phyloP scores from a whole-genome alignment of 1,140 invertebrate species.

The Helicorthomorpha holstii region DNA sequence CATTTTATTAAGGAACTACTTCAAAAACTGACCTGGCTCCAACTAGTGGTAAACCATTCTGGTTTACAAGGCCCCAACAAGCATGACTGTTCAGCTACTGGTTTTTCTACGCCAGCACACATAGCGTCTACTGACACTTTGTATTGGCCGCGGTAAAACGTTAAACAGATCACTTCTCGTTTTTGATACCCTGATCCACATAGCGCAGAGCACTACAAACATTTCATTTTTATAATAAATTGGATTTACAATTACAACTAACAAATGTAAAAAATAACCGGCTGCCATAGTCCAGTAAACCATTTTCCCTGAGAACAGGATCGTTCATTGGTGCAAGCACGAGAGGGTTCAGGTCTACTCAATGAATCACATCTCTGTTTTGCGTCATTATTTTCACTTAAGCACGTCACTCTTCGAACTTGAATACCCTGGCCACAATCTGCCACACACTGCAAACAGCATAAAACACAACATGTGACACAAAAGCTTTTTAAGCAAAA shows the following conservation, averaged over 20 bases:
- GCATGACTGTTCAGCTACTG: conserved; percentile 27
- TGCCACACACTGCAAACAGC: background rate
- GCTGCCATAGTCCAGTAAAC: conserved; percentile 46
- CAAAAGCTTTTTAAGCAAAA: background rate
- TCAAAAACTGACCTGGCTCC: conserved; percentile 27
- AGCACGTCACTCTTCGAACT: background rate
- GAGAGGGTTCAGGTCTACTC: conserved; percentile 35
- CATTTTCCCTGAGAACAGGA: conserved; percentile 42
- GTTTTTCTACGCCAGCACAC: conserved; percentile 25
- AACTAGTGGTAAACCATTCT: conserved; percentile 42
- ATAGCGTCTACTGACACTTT: conserved; percentile 23
- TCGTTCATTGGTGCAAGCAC: conserved; percentile 38
- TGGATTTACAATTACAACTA: background rate
- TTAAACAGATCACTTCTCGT: conserved; percentile 38
- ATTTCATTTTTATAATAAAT: conserved; percentile 1
- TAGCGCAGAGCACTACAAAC: conserved; percentile 37
- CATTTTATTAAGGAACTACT: background rate
- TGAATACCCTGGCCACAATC: background rate
- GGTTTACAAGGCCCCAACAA: conserved; percentile 33
- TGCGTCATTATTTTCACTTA: conserved; percentile 13
- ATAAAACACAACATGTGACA: background rate
- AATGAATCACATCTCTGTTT: conserved; percentile 28
- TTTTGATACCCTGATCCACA: conserved; percentile 41
- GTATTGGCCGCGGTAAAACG: conserved; percentile 25
- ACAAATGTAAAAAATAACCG: conserved; percentile 7